Conservation (phyloP, 2,797 vertebrate species). For the Artibeus lituratus region DNA sequence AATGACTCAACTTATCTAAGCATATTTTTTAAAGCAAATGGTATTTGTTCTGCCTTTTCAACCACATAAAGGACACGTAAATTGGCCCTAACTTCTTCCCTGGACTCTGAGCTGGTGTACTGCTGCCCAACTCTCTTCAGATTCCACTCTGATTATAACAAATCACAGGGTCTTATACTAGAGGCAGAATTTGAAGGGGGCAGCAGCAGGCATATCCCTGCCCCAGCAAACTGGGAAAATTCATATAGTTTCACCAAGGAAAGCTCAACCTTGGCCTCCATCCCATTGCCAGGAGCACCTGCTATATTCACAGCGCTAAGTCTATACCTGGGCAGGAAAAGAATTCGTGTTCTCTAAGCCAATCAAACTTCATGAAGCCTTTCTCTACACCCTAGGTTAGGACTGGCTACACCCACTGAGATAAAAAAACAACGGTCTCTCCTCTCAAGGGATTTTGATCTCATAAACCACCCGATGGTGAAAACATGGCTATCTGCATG, state of each 20-base stretch:
- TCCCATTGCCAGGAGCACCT: rapidly evolving
- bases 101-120: background rate
- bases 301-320: background rate
- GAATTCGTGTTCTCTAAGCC: background rate
- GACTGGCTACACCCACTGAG: background rate
- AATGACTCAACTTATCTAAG: background rate
- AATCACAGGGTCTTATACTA: background rate
- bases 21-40: background rate
- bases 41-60: background rate
- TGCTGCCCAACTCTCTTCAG: background rate
- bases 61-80: background rate
- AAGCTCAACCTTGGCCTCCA: background rate
- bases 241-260: background rate
- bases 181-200: background rate
- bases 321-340: background rate
- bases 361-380: background rate
- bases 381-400: background rate
- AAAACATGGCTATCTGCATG: background rate
- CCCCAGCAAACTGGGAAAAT: constrained; percentile 26
- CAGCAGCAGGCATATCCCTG: background rate
- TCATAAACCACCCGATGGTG: background rate
- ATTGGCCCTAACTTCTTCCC: background rate
- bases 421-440: background rate
- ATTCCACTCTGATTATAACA: background rate
- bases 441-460: background rate